Evolutionary conservation across 2,113 vertebrate genomes (phyloP), one percentile per base, ranked within the genome.

Genomic region (Scopus umbretta): DNA sequence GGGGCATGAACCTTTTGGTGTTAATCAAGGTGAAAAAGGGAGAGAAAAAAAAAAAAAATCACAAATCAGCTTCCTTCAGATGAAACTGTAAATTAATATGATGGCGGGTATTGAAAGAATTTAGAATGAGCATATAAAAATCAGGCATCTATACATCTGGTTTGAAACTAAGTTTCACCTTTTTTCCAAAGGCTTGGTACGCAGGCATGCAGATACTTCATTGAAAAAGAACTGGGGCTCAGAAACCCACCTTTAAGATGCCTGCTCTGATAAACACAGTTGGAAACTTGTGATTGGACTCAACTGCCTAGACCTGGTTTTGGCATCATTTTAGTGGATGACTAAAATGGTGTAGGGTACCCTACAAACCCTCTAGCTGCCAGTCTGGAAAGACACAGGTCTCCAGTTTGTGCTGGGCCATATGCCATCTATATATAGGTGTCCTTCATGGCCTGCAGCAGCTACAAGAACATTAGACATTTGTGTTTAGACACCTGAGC

Each of bases 311-410:
- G 5, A 32, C 3, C 6, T 45, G 21, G 11, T 5, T 70, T 73
- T 49, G 49, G 4, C 11, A 55, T 17, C 8, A 55, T 81, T 80
- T 93, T 53, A 65, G 22, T 71, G n/a, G n/a, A n/a, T n/a, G n/a
- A n/a, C n/a, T n/a, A n/a, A n/a, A n/a, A n/a, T n/a, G n/a, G n/a
- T n/a, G n/a, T 56, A 18, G 63, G 25, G 5, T 47, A 43, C 11
- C 3, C 34, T 45, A 32, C 6, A 19, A 45, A n/a, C 2, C 5
- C 5, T 13, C 4, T 18, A 70, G 0, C 10, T 63, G 16, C 14
- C 52, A 40, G 19, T 55, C 14, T 15, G 19, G 59, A 81, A 87
- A 25, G 9, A 55, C 20, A 56, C 1, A 50, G 17, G 8, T 53
- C 49, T 68, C 34, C 16, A 21, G n/a, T 67, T 82, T 55, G 10